These are phyloP conservation scores for Stigmatopora nigra DNA, from an alignment of 2,113 vertebrate species.

Conservation along the genomic window DNA sequence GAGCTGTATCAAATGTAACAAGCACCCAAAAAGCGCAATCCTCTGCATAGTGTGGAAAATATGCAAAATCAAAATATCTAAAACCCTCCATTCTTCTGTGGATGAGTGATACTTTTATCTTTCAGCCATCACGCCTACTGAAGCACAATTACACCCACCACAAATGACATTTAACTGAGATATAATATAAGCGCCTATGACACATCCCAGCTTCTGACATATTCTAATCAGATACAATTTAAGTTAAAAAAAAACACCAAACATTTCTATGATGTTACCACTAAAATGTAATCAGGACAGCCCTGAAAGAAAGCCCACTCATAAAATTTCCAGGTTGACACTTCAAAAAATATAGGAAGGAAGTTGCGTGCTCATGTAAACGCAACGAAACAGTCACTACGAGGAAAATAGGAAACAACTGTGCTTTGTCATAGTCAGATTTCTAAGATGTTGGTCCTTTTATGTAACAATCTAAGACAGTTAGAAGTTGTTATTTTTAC, in stretches of 20 bases:
- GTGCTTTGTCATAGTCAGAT: neutral
- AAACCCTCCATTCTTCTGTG: neutral
- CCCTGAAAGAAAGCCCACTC: neutral
- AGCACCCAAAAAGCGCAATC: neutral
- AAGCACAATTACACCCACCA: neutral
- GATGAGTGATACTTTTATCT: neutral
- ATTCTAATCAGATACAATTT: neutral
- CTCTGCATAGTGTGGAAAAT: neutral
- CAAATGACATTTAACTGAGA: neutral
- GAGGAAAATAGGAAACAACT: neutral
- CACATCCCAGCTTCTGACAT: neutral
- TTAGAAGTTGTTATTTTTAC: neutral
- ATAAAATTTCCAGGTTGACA: neutral
- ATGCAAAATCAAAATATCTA: neutral
- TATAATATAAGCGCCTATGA: neutral
- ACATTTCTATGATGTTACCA: neutral
- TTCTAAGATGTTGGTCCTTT: neutral
- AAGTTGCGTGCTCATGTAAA: neutral
- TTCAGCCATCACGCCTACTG: neutral
- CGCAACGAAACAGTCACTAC: neutral
- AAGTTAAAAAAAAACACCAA: neutral
- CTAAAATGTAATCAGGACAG: neutral
- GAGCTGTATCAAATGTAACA: neutral
- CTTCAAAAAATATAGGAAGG: neutral
- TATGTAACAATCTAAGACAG: neutral